Conservation (phyloP, 2,888 invertebrate species). For the Drosophila sordidapex region DNA sequence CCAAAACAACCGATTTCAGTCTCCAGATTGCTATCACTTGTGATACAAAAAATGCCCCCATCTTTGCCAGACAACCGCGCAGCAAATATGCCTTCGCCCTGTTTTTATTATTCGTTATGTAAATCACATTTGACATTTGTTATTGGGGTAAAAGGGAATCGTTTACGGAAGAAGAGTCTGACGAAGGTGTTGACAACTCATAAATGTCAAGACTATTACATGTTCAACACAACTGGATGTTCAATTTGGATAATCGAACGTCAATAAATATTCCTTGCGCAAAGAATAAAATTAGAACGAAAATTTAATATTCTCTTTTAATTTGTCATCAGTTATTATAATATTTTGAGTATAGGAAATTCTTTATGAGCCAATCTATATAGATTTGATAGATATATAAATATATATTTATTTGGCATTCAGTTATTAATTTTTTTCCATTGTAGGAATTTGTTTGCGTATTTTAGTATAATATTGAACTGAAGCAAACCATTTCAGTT, state of each 20-base stretch:
- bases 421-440: background rate
- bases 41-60: constrained; percentile 22
- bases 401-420: background rate
- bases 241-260: constrained; percentile 12
- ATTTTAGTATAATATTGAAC: background rate
- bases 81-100: background rate
- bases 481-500: background rate
- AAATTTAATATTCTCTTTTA: background rate
- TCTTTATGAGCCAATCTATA: no score
- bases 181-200: constrained; percentile 48
- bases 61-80: background rate
- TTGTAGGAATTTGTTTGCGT: background rate
- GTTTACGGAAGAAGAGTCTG: constrained; percentile 15
- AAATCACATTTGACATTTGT: constrained; percentile 65
- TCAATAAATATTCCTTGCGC: background rate
- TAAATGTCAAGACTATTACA: constrained; percentile 63
- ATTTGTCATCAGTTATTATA: background rate
- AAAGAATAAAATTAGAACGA: background rate
- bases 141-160: constrained; percentile 43
- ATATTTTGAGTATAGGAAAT: background rate
- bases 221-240: constrained; percentile 17
- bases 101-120: constrained; percentile 46
- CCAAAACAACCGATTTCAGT: constrained; percentile 12
- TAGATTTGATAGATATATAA: no score
- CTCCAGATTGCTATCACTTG: constrained; percentile 59